phyloP scores from a whole-genome alignment of 2,888 invertebrate genomes.

The Drepanosiphum platanoidis region DNA sequence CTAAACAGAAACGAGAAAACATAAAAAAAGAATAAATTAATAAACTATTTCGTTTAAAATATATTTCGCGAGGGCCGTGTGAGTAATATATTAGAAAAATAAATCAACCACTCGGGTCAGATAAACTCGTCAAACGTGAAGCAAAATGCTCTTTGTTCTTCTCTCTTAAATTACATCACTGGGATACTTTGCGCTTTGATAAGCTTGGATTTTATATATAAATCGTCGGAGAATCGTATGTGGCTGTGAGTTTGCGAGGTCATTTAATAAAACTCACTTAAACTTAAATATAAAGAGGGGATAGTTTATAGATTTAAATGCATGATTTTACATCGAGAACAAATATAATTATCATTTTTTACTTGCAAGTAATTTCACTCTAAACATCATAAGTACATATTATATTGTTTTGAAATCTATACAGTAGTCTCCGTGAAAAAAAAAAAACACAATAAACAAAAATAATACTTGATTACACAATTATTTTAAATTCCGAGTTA shows the following conservation, averaged over 20 bases:
- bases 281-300: neutral
- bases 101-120: too few relatives aligned
- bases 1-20: too few relatives aligned
- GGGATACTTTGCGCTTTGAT: too few relatives aligned
- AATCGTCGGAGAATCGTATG: neutral
- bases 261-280: neutral
- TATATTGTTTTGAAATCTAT: neutral
- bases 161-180: too few relatives aligned
- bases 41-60: too few relatives aligned
- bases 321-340: neutral
- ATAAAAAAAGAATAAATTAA: too few relatives aligned
- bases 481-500: neutral
- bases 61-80: too few relatives aligned
- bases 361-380: neutral
- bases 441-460: neutral
- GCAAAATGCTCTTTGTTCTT: too few relatives aligned
- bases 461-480: neutral
- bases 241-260: neutral
- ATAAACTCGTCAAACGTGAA: too few relatives aligned
- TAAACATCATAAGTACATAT: neutral
- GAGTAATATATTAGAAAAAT: too few relatives aligned
- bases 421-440: neutral
- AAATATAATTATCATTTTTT: neutral
- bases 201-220: neutral
- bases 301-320: neutral